Evolutionary conservation across 2,888 invertebrate genomes (phyloP).

Genomic region (Polydrusus tereticollis): DNA sequence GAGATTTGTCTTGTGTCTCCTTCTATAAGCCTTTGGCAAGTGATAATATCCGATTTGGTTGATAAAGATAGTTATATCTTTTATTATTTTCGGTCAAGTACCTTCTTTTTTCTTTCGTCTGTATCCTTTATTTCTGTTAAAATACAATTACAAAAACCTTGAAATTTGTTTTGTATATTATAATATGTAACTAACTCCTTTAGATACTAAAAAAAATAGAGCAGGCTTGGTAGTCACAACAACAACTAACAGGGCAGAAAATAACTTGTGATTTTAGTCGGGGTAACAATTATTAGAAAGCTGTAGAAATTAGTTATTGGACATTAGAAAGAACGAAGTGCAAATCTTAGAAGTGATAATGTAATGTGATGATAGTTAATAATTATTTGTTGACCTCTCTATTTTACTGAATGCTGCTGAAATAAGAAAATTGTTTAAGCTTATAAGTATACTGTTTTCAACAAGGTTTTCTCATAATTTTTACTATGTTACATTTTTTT

Average conservation of each 20-base stretch:
- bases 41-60: no score
- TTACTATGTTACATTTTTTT: no score
- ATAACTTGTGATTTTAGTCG: constrained; percentile 28
- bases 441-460: not conserved
- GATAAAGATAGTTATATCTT: no score
- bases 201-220: not conserved
- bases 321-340: constrained; percentile 7
- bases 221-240: constrained; percentile 2
- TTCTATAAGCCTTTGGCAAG: no score
- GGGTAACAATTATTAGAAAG: not conserved
- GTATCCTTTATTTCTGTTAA: no score
- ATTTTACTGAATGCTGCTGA: not conserved
- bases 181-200: not conserved
- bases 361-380: constrained; percentile 31
- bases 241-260: constrained; percentile 33
- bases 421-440: not conserved
- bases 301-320: not conserved
- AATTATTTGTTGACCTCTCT: constrained; percentile 6
- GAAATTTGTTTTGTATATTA: not conserved
- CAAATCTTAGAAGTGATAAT: constrained; percentile 41
- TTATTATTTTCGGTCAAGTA: no score
- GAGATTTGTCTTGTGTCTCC: no score
- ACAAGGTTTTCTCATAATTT: no score
- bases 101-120: no score
- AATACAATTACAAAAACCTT: no score